Evolutionary conservation across 2,888 invertebrate species (phyloP).

Genomic region (Omphaloscelis lunosa): DNA sequence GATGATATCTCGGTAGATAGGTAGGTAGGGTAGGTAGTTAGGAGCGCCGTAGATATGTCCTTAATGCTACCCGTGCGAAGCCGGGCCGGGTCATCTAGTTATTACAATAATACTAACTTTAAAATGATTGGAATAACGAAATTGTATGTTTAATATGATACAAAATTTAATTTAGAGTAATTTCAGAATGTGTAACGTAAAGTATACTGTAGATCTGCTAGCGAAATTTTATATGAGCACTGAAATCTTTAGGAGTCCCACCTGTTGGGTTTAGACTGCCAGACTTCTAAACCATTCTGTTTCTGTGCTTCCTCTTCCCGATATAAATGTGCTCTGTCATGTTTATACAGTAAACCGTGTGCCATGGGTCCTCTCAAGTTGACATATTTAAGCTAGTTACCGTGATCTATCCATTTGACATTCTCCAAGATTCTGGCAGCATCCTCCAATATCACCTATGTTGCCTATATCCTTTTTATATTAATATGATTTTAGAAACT

Average conservation of each 20-base stretch:
- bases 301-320: not conserved
- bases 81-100: too few species aligned
- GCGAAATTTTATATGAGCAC: constrained; percentile 1
- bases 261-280: constrained; percentile 26
- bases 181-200: not conserved
- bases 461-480: not conserved
- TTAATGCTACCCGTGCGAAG: too few species aligned
- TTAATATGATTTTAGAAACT: constrained; percentile 29
- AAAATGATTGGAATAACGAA: not conserved
- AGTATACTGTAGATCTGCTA: not conserved
- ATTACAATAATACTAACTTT: not conserved
- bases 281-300: constrained; percentile 7
- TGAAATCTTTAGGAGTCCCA: constrained; percentile 11
- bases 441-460: constrained; percentile 2
- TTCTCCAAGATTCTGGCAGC: not conserved
- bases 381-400: not conserved
- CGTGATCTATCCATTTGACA: too few species aligned
- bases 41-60: too few species aligned
- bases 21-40: too few species aligned
- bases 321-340: not conserved
- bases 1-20: too few species aligned
- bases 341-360: not conserved
- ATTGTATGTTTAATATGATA: not conserved
- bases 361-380: not conserved
- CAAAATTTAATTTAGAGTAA: not conserved